Evolutionary conservation across 1,140 invertebrate species (phyloP).

Genomic region (Euura lappo): DNA sequence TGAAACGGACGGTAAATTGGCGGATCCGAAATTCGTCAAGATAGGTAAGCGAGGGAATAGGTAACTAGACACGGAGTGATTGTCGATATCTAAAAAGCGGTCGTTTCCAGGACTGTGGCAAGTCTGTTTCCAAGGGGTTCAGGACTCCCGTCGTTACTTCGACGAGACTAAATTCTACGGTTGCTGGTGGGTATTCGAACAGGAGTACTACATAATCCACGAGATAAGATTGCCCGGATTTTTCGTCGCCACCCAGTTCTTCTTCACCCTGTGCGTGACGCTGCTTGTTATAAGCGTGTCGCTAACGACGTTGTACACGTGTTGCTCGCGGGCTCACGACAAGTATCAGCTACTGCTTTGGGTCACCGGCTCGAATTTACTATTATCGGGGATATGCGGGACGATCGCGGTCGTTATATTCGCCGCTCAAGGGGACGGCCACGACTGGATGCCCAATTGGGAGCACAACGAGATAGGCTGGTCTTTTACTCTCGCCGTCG

Average conservation of each 20-base stretch:
- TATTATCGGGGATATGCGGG: conserved; percentile 60
- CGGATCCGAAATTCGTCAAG: conserved; percentile 75
- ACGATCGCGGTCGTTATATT: conserved; percentile 71
- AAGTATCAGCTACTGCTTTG: conserved; percentile 72
- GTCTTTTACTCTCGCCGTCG: conserved; percentile 82
- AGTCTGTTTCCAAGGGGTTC: conserved; percentile 80
- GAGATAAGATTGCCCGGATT: conserved; percentile 76
- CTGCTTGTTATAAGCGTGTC: conserved; percentile 71
- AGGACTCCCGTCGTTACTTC: conserved; percentile 74
- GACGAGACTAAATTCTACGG: conserved; percentile 75
- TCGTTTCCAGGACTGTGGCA: conserved; percentile 79
- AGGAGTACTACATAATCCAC: conserved; percentile 84
- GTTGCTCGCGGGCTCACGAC: conserved; percentile 75
- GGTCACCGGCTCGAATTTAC: conserved; percentile 69
- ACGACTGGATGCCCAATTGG: conserved; percentile 92
- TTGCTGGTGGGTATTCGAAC: conserved; percentile 87
- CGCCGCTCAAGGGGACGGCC: conserved; percentile 81
- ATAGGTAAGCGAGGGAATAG: conserved; percentile 64
- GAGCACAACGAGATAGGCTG: conserved; percentile 90
- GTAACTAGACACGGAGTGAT: conserved; percentile 11
- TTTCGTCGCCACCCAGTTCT: conserved; percentile 86
- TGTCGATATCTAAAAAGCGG: conserved; percentile 13
- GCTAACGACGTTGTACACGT: conserved; percentile 71
- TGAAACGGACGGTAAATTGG: conserved; percentile 76
- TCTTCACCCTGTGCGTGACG: conserved; percentile 81